Base-by-base conservation (phyloP, 2,888 invertebrate genomes). In the Sarcophaga rosellei region DNA sequence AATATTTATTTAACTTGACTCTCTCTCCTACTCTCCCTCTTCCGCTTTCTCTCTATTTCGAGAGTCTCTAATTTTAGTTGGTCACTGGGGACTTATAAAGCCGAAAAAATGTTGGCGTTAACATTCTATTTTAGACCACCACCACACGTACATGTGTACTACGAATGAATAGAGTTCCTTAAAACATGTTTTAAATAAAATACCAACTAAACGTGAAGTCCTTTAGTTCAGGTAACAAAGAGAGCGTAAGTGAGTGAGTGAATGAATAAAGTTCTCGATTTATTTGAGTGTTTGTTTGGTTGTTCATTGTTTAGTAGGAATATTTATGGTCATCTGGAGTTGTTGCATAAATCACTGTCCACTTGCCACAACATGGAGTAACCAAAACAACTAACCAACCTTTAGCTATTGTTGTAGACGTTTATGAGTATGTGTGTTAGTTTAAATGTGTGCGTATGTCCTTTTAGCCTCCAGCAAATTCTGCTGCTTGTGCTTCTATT, bases 291-390 rank as follows among this genome's bases (percentile, higher is more conserved):
- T n/a, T 66, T 47, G 63, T 75, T 73, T 62, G 15, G 35, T 15
- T 47, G 61, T 53, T 20, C n/a, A 17, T 77, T 77, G 69, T 90
- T 91, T 10, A 8, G 35, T 91, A 88, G 17, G 89, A 88, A 90
- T 91, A 92, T 92, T 92, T 92, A 92, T 92, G 91, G 91, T 91
- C 91, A 90, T 89, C 89, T 89, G 90, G 91, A 90, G 91, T 90
- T 89, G 89, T 91, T 90, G 91, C 92, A 92, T 92, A 92, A 92
- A 92, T 92, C 91, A 92, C 91, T 90, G 91, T 89, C 79, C 84
- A 83, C 62, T 57, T 78, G 65, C 53, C 68, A 69, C 47, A 62
- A 63, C 23, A n/a, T 23, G 65, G 21, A 23, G 68, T 62, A 68
- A 59, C 59, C 44, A 53, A 53, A 53, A 35, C 35, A 53, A 53